Conservation (phyloP, 2,113 vertebrate species). For the Protobothrops mucrosquamatus region DNA sequence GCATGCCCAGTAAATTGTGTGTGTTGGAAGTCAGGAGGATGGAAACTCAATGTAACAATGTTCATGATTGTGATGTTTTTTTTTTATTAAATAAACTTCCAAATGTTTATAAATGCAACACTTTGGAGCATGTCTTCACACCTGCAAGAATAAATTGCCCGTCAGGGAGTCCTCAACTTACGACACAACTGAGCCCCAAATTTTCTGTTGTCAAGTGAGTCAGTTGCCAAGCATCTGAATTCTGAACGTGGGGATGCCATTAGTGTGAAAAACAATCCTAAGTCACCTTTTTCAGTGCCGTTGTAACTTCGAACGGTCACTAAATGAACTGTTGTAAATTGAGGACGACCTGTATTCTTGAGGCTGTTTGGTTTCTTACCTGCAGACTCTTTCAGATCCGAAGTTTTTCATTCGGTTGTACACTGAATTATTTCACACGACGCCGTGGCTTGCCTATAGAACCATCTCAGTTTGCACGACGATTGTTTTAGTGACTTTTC, state of each 20-base stretch:
- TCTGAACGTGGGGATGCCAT: background rate
- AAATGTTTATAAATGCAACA: constrained; percentile 67
- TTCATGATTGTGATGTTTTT: constrained; percentile 69
- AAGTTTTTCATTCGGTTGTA: background rate
- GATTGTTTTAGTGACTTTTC: too few relatives aligned
- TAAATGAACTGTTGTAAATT: background rate
- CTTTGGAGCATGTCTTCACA: constrained; percentile 58
- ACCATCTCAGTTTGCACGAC: too few relatives aligned
- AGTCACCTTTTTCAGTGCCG: too few relatives aligned
- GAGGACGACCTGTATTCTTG: background rate
- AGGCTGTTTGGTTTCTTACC: background rate
- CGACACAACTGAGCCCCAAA: too few relatives aligned
- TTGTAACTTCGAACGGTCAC: background rate
- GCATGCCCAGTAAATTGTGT: constrained; percentile 65
- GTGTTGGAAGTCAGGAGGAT: constrained; percentile 52
- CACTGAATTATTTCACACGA: background rate
- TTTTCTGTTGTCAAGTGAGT: background rate
- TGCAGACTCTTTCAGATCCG: background rate
- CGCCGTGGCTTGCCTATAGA: too few relatives aligned
- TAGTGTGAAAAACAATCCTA: background rate
- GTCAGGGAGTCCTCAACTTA: background rate
- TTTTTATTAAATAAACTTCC: constrained; percentile 67
- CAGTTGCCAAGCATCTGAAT: background rate
- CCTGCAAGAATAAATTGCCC: too few relatives aligned
- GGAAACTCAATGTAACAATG: constrained; percentile 65